Evolutionary conservation across 2,888 invertebrate genomes (phyloP), one percentile per base, ranked within the genome.

Genomic region (Pegoplata infirma): DNA sequence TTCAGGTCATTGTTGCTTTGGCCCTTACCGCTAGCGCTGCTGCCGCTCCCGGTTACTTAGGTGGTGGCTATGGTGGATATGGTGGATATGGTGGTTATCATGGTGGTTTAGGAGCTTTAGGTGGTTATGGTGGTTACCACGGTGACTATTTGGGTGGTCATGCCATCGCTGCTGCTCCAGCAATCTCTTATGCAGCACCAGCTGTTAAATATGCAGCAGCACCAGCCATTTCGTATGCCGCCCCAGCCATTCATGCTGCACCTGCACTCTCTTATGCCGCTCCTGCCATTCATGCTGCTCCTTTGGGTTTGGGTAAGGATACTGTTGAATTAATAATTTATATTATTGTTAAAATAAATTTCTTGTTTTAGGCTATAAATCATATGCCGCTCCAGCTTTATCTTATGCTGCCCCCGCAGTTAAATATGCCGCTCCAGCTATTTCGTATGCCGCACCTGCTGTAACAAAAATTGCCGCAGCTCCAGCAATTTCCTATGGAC

Each of bases 381-480:
- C 85, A 86, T 44, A 84, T 55, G 84, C 93, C 3, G 94, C 94
- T 49, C 64, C 84, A 0, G 91, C 92, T 10, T 85, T 88, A 4
- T 87, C 89, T 2, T 82, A 89, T 17, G 87, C 67, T 46, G 66
- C 66, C 1, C 66, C 66, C 0, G 53, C 66, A 23, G 51, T 67
- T 58, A 47, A 36, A 21, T 69, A 58, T 23, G 69, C 74, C 40
- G 59, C 74, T 5, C 74, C 74, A 0, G 61, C 81, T 55, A 46
- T 83, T 40, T 80, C 82, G 36, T 74, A 80, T 74, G 81, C 80
- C n/a, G 76, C 82, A 2, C 79, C 80, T 5, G 46, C 90, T 89
- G 82, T 89, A 14, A 76, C 79, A 14, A 86, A 89, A 25, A 83
- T 51, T n/a, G 76, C 82, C 40, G 84, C 93, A 3, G 94, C 94